Percentiles rank a stretch among this genome's conserved stretches.
phyloP scores from a whole-genome alignment of 2,113 vertebrate species.

The Hemichromis elongatus region DNA sequence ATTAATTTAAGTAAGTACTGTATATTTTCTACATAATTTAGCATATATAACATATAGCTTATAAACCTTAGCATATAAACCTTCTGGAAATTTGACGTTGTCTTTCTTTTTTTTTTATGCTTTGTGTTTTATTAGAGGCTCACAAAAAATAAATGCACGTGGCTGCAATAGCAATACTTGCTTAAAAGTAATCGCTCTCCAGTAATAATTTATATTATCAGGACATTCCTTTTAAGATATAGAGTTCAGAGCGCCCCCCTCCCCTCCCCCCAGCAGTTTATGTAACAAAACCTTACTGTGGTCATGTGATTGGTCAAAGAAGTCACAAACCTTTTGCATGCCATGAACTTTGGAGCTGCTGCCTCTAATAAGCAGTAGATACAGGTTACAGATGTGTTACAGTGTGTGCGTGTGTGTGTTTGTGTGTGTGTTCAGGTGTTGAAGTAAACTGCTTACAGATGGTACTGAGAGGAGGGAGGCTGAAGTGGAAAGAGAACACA shows the following conservation, averaged over 20 bases:
- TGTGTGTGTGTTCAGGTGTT: slow-evolving; percentile 7
- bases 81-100: not conserved
- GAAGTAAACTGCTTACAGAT: slow-evolving; percentile 20
- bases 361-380: not conserved
- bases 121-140: not conserved
- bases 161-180: not conserved
- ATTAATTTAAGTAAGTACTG: not conserved
- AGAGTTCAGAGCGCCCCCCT: not conserved
- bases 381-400: not conserved
- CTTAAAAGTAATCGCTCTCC: not conserved
- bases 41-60: not conserved
- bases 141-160: not conserved
- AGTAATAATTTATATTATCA: not conserved
- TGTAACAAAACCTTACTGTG: not conserved
- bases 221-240: not conserved
- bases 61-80: not conserved
- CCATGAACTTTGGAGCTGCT: not conserved
- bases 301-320: not conserved
- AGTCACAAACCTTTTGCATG: not conserved
- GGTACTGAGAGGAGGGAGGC: not conserved
- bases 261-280: not conserved
- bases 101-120: not conserved
- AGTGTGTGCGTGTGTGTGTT: not conserved
- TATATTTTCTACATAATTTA: not conserved
- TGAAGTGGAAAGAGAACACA: not conserved